Percentiles rank a stretch among this genome's conserved stretches.
phyloP scores from a whole-genome alignment of 2,888 invertebrate genomes.

The Drosophila recens region DNA sequence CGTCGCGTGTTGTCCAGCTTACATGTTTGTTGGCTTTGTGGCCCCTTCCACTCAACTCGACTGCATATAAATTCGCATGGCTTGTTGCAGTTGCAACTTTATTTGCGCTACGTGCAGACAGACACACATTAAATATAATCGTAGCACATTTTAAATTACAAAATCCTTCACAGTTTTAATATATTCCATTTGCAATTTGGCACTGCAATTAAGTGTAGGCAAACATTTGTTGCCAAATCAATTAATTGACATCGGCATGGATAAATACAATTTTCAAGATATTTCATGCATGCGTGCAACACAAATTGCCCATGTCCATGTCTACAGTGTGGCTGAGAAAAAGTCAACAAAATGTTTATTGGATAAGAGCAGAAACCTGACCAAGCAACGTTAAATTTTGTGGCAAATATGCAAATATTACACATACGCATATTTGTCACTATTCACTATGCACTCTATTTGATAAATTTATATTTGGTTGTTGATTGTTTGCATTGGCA shows the following conservation, averaged over 20 bases:
- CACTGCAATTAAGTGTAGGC: constrained; percentile 14
- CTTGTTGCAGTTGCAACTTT: constrained; percentile 55
- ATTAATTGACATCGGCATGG: constrained; percentile 47
- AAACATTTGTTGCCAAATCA: constrained; percentile 44
- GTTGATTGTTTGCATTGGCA: neutral
- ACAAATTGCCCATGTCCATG: constrained; percentile 29
- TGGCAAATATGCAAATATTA: constrained; percentile 41
- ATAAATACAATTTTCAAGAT: constrained; percentile 24
- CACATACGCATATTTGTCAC: constrained; percentile 33
- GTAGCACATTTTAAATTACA: constrained; percentile 40
- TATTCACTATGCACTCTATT: neutral
- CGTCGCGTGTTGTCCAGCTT: constrained; percentile 68
- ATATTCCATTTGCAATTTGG: constrained; percentile 21
- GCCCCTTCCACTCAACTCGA: constrained; percentile 2
- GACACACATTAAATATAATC: constrained; percentile 37
- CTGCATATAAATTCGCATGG: constrained; percentile 43
- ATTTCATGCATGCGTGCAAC: constrained; percentile 33
- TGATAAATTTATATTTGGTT: constrained; percentile 7
- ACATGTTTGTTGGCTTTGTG: constrained; percentile 63
- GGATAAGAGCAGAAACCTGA: constrained; percentile 30
- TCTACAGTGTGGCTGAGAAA: neutral
- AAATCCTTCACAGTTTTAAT: constrained; percentile 15
- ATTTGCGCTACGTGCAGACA: constrained; percentile 74
- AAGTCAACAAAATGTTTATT: constrained; percentile 47
- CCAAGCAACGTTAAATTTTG: constrained; percentile 6